Base-by-base conservation (phyloP, 2,888 invertebrate genomes). In the Spialia ferax region DNA sequence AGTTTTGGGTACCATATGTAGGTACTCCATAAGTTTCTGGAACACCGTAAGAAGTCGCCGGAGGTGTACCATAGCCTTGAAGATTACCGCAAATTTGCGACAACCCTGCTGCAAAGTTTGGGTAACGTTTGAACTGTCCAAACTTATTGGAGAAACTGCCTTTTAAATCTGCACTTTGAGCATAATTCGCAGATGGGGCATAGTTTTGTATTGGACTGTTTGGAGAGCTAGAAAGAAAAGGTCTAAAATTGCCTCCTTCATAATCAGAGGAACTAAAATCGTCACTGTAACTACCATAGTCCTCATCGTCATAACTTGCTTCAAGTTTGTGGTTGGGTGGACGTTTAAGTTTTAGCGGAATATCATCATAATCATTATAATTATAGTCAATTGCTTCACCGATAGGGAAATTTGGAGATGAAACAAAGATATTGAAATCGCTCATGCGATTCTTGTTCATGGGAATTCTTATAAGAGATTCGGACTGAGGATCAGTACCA, bases 371-470 rank as follows among this genome's bases (percentile, higher is more conserved):
- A 68, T 81, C 80, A 42, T 79, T 74, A 23, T 67, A 61, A 42
- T 63, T 71, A 32, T 77, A 79, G 57, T 84, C 84, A 4, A 75
- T 70, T 11, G 81, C 79, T 66, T 84, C 85, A 26, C 83, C 84
- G 20, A 83, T 71, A 2, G 82, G 80, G 69, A 82, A 84, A 63
- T 78, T 80, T 0, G 84, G 82, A 7, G 79, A 74, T 0, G 73
- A 74, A 35, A 83, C 57, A 73, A 84, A 84, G 11, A 83, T 78
- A 63, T 79, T 74, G 48, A 79, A 74, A 57, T 78, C 75, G 50
- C 71, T 76, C 26, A 73, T 73, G 20, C 71, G 73, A 69, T 75
- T 73, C 70, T 75, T 73, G 63, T 66, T 57, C 62, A 69, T 70
- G 50, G 75, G 78, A 68, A 74, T 69, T 65, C 82, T 75, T 77